Evolutionary conservation across 2,888 invertebrate species (phyloP).

Genomic region (Argyra leucocephala): DNA sequence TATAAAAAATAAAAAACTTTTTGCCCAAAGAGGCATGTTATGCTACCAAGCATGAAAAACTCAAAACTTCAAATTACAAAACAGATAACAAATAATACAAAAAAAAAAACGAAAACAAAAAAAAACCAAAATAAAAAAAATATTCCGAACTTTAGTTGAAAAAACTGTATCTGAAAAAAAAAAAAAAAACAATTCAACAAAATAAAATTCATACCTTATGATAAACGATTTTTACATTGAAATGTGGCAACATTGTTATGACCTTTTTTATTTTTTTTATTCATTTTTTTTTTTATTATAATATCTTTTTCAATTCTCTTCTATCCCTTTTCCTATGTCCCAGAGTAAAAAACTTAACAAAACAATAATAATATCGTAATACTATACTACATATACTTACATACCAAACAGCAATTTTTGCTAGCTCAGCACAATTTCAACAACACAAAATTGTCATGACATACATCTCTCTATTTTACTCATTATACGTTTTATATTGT

Average conservation of each 20-base stretch:
- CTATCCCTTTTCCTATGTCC: not conserved
- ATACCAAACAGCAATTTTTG: too few species aligned
- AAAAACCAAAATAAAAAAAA: not conserved
- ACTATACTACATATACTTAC: not conserved
- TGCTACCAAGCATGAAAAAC: constrained; percentile 2
- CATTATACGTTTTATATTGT: too few species aligned
- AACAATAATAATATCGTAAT: too few species aligned
- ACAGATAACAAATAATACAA: too few species aligned
- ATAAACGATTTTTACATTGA: not conserved
- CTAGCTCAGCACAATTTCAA: not conserved
- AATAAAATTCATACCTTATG: not conserved
- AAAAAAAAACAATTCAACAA: not conserved
- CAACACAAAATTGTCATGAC: too few species aligned
- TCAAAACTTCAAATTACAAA: too few species aligned
- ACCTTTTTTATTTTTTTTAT: not conserved
- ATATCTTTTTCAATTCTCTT: not conserved
- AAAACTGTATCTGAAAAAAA: not conserved
- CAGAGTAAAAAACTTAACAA: not conserved
- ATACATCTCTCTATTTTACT: too few species aligned
- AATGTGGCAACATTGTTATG: not conserved
- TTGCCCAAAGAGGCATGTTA: not conserved
- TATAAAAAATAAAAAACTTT: not conserved
- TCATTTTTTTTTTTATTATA: not conserved
- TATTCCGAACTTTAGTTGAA: not conserved
- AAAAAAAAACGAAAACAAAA: not conserved